Evolutionary conservation across 1,140 invertebrate species (phyloP).

Genomic region (Anoplophora glabripennis): DNA sequence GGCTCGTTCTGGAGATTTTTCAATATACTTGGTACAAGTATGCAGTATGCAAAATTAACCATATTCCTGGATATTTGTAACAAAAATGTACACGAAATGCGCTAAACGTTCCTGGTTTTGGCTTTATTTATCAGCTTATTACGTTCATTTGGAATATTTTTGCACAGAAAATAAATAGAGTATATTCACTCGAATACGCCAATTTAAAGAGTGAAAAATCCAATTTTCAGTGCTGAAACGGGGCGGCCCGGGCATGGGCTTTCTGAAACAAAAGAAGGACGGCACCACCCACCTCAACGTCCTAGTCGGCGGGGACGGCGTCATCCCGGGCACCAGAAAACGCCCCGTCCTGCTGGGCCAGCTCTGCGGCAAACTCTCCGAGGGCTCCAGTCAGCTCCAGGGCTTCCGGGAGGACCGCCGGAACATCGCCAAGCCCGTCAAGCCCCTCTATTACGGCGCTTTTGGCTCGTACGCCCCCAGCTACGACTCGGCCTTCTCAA

Average conservation of each 20-base stretch:
- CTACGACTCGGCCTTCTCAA: conserved; percentile 94
- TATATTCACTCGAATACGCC: no score
- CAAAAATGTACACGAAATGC: no score
- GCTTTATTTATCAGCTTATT: no score
- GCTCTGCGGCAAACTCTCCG: conserved; percentile 75
- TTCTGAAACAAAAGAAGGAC: conserved; percentile 74
- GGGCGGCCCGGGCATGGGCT: conserved; percentile 67
- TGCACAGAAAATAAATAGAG: no score
- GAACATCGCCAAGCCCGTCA: conserved; percentile 84
- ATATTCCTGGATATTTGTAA: no score
- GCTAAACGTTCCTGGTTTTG: no score
- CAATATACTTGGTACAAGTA: no score
- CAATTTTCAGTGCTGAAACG: conserved; percentile 22
- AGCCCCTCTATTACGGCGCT: conserved; percentile 90
- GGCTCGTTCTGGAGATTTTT: no score
- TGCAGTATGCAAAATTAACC: no score
- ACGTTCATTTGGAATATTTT: no score
- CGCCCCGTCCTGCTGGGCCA: conserved; percentile 80
- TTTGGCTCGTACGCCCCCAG: conserved; percentile 94
- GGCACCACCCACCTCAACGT: conserved; percentile 87
- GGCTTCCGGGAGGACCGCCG: conserved; percentile 85
- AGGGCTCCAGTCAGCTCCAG: conserved; percentile 60
- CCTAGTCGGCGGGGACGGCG: conserved; percentile 74
- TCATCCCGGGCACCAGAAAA: conserved; percentile 67
- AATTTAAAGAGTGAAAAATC: neutral